Base-by-base conservation (phyloP, 2,888 invertebrate species). In the Pterostichus niger region DNA sequence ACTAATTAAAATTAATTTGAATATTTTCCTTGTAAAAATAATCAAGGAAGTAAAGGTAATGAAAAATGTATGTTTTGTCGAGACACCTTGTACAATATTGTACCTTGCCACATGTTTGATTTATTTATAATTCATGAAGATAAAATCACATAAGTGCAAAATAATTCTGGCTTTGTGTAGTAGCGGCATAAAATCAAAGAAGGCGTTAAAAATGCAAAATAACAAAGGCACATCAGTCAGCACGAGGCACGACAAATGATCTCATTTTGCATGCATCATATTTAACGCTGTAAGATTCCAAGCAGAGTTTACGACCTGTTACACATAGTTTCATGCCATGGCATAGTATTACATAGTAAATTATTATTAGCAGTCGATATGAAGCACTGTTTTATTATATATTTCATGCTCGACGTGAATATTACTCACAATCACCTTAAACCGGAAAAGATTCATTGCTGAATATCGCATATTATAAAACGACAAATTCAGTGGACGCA, bases 331-430 rank as follows among this genome's bases (percentile, higher is more conserved):
- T 52, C 75, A 75, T 75, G 75, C 52, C 52, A 9, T 24, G 11
- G 75, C 75, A 75, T 75, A 52, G 49, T 75, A 75, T 49, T 31
- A 75, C 52, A 75, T 52, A 33, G 31, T 75, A 75, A 75, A 75
- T 75, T 49, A 75, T 75, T 75, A 75, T 75, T 75, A 52, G 33
- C 75, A 75, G 75, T 75, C 52, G 31, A 49, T 75, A 52, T 35
- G 31, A 52, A 52, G 52, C 52, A 52, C 31, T 75, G 52, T 52
- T 75, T 75, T 75, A 75, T 75, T 52, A 75, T 13, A 75, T 75
- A 75, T 75, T 75, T 52, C 52, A 52, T 24, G n/a, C 13, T 0
- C n/a, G 68, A 44, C 68, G 44, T 71, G 68, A 13, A 71, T 44
- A 71, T 71, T 11, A 71, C 68, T 71, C 44, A 17, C 44, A 9